Conservation (phyloP, 2,113 vertebrate species). For the Brachypteracias leptosomus region DNA sequence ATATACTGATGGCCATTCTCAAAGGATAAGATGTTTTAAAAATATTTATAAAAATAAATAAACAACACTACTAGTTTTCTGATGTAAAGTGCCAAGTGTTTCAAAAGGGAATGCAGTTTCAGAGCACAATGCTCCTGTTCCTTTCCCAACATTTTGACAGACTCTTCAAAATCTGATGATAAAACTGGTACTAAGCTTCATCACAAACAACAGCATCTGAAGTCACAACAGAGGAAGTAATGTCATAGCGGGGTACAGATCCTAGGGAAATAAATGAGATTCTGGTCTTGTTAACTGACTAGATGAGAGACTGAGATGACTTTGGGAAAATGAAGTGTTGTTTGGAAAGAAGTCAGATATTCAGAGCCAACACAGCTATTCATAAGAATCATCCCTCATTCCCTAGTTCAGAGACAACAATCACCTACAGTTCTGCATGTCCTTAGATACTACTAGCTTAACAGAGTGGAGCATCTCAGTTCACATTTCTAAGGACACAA, state of each 20-base stretch:
- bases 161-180: not conserved
- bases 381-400: not conserved
- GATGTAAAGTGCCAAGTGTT: slow-evolving; percentile 40
- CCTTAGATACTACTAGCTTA: not conserved
- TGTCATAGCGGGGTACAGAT: not conserved
- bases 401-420: not conserved
- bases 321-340: not conserved
- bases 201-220: not conserved
- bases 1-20: slow-evolving; percentile 41
- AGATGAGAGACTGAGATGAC: not conserved
- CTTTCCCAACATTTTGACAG: slow-evolving; percentile 22
- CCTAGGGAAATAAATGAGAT: not conserved
- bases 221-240: not conserved
- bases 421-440: not conserved
- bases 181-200: slow-evolving; percentile 24
- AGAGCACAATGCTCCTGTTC: not conserved
- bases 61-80: slow-evolving; percentile 9
- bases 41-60: slow-evolving; percentile 37
- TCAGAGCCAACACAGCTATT: not conserved
- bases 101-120: slow-evolving; percentile 39
- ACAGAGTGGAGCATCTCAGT: not conserved
- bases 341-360: not conserved
- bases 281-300: not conserved
- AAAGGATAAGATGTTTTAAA: slow-evolving; percentile 25
- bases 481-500: not conserved